Evolutionary conservation across 2,797 vertebrate species (phyloP), one percentile per base, ranked within the genome.

Genomic region (Sebastes cheni): DNA sequence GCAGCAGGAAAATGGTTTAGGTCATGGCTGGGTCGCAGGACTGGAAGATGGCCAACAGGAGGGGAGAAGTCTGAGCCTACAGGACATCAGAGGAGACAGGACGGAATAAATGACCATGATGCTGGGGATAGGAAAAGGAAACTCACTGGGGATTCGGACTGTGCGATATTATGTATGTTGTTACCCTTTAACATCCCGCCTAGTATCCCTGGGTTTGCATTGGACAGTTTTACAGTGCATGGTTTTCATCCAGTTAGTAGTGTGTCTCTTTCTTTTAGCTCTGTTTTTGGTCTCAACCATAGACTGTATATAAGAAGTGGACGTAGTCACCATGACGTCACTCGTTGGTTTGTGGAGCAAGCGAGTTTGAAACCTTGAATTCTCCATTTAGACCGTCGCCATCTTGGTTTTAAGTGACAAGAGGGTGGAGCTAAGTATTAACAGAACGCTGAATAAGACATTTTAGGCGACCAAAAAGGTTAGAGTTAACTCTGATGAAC

Each of bases 1-100:
- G 97, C 97, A 94, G 96, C 97, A 96, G 97, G 97, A 95, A 97
- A 98, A 96, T 98, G 97, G 93, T 98, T 97, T 85, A 97, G 96
- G 87, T 98, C 98, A 94, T 90, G 88, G 91, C 93, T 91, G 88
- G 97, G 94, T 94, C 96, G 96, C 96, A 99, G 95, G 91, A 97
- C 97, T 96, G 97, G 97, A 96, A 97, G 96, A 85, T 97, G 97
- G 94, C 95, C 97, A 93, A 97, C 95, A 94, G 97, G 95, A 95
- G 96, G 97, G 86, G 87, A 83, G 75, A 79, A 95, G 93, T 90
- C 96, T 96, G 96, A 96, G 96, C 98, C 98, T 99, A 98, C 0
- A 95, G 93, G 88, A 93, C 94, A 96, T 74, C 82, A 93, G 89
- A 94, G 91, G 91, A 95, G 80, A 93, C 86, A 94, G 87, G 62